Conservation (phyloP, 1,140 invertebrate species). For the Pomacea maculata region DNA sequence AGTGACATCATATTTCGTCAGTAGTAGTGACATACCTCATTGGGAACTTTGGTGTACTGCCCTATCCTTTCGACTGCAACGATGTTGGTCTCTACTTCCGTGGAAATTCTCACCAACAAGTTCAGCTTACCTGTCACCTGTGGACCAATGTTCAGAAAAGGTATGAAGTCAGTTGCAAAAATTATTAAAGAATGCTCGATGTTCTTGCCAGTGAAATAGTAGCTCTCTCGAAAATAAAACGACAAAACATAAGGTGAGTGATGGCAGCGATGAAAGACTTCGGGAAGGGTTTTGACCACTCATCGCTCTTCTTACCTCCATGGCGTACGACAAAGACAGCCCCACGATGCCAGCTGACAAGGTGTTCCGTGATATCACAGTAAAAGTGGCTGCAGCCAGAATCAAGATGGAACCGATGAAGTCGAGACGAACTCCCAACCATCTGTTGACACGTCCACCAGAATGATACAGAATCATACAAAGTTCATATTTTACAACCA, state of each 20-base stretch:
- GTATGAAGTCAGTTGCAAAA: no score
- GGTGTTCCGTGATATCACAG: slow-evolving; percentile 52
- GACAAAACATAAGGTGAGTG: no score
- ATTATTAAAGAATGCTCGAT: no score
- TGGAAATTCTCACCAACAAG: slow-evolving; percentile 88
- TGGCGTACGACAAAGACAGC: slow-evolving; percentile 66
- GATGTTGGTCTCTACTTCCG: slow-evolving; percentile 96
- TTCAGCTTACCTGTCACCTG: slow-evolving; percentile 43
- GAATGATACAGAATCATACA: no score
- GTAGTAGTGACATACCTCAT: not conserved
- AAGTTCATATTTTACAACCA: no score
- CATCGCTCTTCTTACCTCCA: slow-evolving; percentile 61
- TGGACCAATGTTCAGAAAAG: no score
- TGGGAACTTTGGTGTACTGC: slow-evolving; percentile 77
- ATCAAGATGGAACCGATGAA: slow-evolving; percentile 72
- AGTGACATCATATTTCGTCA: no score
- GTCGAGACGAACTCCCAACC: slow-evolving; percentile 90
- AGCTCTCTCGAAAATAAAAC: no score
- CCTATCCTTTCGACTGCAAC: slow-evolving; percentile 96
- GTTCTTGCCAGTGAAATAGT: no score
- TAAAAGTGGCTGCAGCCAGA: slow-evolving; percentile 68
- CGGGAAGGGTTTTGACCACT: no score
- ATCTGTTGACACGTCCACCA: slow-evolving; percentile 68
- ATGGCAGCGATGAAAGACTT: no score
- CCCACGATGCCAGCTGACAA: slow-evolving; percentile 66